Base-by-base conservation (phyloP, 2,888 invertebrate species). In the Synanthedon tipuliformis region DNA sequence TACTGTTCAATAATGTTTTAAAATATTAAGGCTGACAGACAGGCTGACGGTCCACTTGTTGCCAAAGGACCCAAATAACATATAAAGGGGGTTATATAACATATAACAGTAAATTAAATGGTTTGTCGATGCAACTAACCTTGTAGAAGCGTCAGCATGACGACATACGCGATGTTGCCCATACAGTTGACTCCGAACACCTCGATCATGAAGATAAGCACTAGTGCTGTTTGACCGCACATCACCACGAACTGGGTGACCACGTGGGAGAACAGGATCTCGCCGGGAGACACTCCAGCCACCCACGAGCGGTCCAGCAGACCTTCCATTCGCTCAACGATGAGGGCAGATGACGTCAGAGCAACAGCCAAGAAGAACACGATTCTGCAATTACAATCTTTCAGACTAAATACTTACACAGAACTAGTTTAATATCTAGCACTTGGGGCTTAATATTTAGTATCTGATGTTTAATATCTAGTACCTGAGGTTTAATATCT, bases 331-430 rank as follows among this genome's bases (percentile, higher is more conserved):
- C 95, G 90, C 76, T 96, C 96, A 68, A 95, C 95, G 64, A 96
- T 96, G 60, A 97, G 88, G 2, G 95, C 95, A 1, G 97, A 94
- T 0, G 97, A 96, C 2, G 98, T 98, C 58, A 98, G 81, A 0
- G 97, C 97, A 8, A 97, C 96, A 52, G 98, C 97, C 88, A 97
- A 90, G 90, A 98, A 97, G 89, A 97, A 98, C 3, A 97, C 97
- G 79, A 97, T 97, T 48, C 97, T 97, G 86, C 11, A n/a, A 45
- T 34, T 1, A 0, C 34, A 34, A 34, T 34, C 8, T 7, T 34
- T 34, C 10, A 34, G 34, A 34, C 7, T 34, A 8, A 34, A 34
- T 34, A 8, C 34, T 34, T 10, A 34, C 10, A 34, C 34, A 34
- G 10, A 34, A 34, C 34, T 34, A 34, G 34, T 10, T 34, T 8